A percentile compares a stretch with the other conserved stretches of the same genome.
Conservation (phyloP, 1,140 invertebrate species). For the Diprion similis region DNA sequence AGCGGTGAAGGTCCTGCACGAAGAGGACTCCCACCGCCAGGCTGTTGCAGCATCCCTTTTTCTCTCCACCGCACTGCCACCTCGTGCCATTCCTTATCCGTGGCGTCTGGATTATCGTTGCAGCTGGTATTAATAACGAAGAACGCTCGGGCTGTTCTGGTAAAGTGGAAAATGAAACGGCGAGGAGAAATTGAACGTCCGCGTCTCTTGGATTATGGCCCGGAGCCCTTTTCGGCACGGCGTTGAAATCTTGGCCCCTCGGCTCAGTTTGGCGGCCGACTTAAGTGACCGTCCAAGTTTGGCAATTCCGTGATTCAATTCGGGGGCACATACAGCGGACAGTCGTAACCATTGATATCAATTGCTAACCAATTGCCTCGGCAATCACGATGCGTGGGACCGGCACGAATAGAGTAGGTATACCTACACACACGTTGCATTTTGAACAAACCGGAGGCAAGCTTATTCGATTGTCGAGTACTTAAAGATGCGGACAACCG, state of each 20-base stretch:
- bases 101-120: background rate
- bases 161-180: background rate
- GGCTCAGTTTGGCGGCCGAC: background rate
- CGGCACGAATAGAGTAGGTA: background rate
- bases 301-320: background rate
- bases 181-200: background rate
- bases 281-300: conserved; percentile 5
- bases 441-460: background rate
- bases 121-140: conserved; percentile 2
- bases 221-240: background rate
- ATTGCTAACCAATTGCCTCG: background rate
- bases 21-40: background rate
- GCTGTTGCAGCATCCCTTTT: background rate
- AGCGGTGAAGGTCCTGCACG: background rate
- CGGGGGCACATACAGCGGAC: background rate
- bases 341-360: background rate
- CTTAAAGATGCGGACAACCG: background rate
- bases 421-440: background rate
- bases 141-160: background rate
- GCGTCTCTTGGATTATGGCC: no score
- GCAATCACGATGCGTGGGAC: background rate
- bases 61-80: background rate
- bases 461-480: background rate
- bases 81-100: background rate
- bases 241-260: background rate